Conservation (phyloP, 2,888 invertebrate genomes). For the Melanchra persicariae region DNA sequence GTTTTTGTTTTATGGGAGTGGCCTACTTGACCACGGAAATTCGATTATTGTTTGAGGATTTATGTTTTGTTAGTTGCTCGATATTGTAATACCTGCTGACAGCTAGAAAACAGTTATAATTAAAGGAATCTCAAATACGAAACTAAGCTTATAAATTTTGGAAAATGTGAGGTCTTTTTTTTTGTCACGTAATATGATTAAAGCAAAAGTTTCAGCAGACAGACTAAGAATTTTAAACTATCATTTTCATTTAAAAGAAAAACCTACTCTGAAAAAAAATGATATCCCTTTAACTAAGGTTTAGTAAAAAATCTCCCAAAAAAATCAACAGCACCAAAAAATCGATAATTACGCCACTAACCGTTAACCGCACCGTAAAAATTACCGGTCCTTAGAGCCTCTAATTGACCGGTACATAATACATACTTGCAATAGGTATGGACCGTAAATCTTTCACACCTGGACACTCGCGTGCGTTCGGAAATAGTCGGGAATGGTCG, state of each 20-base stretch:
- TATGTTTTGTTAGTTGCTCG: background rate
- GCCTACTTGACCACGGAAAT: background rate
- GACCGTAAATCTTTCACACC: constrained; percentile 67
- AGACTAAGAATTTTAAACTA: too few species aligned
- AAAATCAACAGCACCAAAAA: constrained; percentile 17
- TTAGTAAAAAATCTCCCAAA: background rate
- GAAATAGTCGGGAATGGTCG: constrained; percentile 55
- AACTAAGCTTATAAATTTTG: background rate
- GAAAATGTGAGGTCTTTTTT: background rate
- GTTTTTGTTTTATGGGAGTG: constrained; percentile 22
- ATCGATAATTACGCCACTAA: constrained; percentile 42
- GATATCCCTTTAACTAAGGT: background rate
- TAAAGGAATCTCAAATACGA: background rate
- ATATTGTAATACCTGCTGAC: background rate
- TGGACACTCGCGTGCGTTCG: constrained; percentile 63
- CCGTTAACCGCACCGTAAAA: constrained; percentile 46
- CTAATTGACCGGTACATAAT: constrained; percentile 66
- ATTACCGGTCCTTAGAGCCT: constrained; percentile 49
- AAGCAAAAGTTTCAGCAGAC: too few species aligned
- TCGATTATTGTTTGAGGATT: background rate
- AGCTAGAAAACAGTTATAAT: background rate
- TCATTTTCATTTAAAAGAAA: too few species aligned
- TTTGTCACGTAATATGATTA: too few species aligned
- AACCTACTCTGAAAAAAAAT: too few species aligned
- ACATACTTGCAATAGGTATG: constrained; percentile 54